These are phyloP conservation scores for Ceuthmochares aereus DNA, from an alignment of 2,113 vertebrate genomes.

Conservation along the genomic window DNA sequence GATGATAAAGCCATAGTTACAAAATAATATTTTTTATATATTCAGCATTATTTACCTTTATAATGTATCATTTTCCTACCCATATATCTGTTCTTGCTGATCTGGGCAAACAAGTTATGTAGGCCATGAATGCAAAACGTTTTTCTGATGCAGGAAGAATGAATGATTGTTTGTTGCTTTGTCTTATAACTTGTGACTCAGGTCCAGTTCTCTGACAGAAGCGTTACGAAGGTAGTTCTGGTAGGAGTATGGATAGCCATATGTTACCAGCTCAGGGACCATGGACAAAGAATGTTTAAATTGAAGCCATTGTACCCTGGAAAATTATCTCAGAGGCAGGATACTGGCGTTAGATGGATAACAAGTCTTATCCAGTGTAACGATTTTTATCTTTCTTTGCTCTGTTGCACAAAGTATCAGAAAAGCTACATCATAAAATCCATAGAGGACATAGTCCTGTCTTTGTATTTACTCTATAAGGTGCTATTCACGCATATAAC, in stretches of 20 bases:
- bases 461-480: not conserved
- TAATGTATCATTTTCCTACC: not conserved
- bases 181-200: not conserved
- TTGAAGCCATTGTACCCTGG: not conserved
- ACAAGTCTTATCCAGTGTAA: not conserved
- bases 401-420: not conserved
- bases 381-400: not conserved
- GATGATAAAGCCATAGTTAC: not conserved
- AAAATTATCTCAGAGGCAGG: not conserved
- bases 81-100: not conserved
- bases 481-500: not conserved
- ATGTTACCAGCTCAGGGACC: not conserved
- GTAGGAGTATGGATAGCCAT: not conserved
- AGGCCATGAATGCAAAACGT: not conserved
- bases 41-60: not conserved
- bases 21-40: not conserved
- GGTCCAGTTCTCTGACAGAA: not conserved
- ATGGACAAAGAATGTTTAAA: not conserved
- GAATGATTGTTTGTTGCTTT: not conserved
- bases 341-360: not conserved
- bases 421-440: not conserved
- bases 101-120: not conserved
- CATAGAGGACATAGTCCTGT: not conserved
- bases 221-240: not conserved
- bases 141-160: not conserved